Conservation (phyloP, 1,140 invertebrate species). For the Ridgeia piscesae region DNA sequence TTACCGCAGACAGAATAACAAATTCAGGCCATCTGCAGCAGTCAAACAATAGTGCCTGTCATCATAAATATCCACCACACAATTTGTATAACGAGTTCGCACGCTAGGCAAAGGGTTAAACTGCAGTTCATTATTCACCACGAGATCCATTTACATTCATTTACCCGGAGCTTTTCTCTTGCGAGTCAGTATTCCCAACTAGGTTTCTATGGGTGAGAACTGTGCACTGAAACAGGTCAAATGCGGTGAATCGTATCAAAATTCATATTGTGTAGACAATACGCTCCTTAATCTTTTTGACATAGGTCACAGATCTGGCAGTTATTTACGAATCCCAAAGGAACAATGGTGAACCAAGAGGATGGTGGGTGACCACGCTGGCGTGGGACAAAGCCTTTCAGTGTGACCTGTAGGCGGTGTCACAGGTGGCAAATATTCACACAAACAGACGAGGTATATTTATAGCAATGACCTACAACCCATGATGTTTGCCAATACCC, state of each 20-base stretch:
- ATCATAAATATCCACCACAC: neutral
- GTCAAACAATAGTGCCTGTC: neutral
- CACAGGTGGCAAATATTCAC: neutral
- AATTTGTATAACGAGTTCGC: neutral
- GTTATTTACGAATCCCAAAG: neutral
- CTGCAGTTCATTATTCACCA: neutral
- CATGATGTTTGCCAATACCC: neutral
- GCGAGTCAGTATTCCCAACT: neutral
- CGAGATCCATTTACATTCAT: neutral
- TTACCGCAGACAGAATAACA: neutral
- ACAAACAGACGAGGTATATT: neutral
- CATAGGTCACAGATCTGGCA: neutral
- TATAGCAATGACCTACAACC: constrained; percentile 1
- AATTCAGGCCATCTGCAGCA: neutral
- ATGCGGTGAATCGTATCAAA: neutral
- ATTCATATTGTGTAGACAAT: neutral
- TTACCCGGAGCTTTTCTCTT: neutral
- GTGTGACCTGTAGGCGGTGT: neutral
- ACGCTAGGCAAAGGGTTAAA: neutral
- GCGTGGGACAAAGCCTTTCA: neutral
- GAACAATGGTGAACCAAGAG: neutral
- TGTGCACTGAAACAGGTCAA: neutral
- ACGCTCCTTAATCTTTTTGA: neutral
- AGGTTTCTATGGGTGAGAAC: neutral
- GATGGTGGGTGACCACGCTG: neutral